These are phyloP conservation scores for Anguilla pacifica DNA, from an alignment of 2,797 vertebrate species.

Conservation along the genomic window DNA sequence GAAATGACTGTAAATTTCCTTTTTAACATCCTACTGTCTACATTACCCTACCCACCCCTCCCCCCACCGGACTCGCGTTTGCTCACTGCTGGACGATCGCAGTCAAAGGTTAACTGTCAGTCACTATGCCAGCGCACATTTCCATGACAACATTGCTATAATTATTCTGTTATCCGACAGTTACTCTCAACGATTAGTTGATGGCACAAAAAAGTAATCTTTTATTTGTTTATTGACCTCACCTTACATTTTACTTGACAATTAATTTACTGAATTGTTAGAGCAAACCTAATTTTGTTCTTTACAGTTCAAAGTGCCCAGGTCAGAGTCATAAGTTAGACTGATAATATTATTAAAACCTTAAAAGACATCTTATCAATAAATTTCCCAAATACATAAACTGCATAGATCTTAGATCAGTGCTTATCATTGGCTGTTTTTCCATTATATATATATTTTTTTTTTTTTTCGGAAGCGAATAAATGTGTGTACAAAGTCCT, in stretches of 20 bases:
- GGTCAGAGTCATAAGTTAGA: neutral
- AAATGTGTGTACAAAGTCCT: neutral
- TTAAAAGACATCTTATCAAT: neutral
- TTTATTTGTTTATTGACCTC: neutral
- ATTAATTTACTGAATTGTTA: neutral
- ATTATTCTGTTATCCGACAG: conserved; percentile 18
- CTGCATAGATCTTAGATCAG: too few species aligned
- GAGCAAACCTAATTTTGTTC: neutral
- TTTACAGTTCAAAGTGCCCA: neutral
- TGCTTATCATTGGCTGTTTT: neutral
- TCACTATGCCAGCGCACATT: conserved; percentile 64
- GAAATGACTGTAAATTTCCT: conserved; percentile 95
- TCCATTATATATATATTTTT: neutral
- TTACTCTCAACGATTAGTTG: neutral
- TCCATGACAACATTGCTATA: conserved; percentile 63
- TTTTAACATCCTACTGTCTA: conserved; percentile 82
- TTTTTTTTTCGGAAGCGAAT: neutral
- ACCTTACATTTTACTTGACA: neutral
- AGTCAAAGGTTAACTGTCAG: conserved; percentile 77
- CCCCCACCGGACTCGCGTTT: conserved; percentile 51
- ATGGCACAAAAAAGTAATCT: neutral
- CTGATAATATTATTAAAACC: neutral
- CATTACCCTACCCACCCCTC: conserved; percentile 44
- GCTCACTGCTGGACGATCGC: conserved; percentile 63
- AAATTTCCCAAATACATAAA: neutral